Evolutionary conservation across 2,888 invertebrate genomes (phyloP).

Genomic region (Leucoma salicis): DNA sequence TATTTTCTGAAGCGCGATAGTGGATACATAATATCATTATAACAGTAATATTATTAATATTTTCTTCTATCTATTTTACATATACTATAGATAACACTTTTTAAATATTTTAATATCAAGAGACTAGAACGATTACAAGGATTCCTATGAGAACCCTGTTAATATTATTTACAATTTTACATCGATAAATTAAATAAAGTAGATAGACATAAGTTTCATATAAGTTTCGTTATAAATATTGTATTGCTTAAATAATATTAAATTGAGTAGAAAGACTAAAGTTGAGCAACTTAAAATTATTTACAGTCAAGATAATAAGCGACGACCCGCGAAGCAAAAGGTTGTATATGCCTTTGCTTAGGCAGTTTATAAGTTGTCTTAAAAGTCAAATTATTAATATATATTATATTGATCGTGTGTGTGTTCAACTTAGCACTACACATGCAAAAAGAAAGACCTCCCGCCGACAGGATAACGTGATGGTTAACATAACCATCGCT

Average conservation of each 20-base stretch:
- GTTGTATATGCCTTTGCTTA: no score
- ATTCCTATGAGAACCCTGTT: conserved; percentile 54
- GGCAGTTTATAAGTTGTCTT: no score
- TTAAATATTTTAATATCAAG: conserved; percentile 5
- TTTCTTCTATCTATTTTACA: conserved; percentile 29
- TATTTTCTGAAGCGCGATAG: conserved; percentile 35
- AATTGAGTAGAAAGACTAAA: conserved; percentile 35
- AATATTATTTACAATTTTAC: conserved; percentile 35
- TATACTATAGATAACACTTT: conserved; percentile 30
- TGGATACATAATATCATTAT: conserved; percentile 16
- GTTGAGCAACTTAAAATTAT: conserved; percentile 32
- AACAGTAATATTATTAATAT: conserved; percentile 28
- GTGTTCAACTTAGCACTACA: no score
- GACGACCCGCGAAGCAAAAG: no score
- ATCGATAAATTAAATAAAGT: conserved; percentile 19
- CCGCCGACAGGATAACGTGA: no score
- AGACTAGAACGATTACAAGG: conserved; percentile 30
- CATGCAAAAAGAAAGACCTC: no score
- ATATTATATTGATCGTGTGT: no score
- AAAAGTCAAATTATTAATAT: no score
- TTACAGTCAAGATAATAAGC: no score
- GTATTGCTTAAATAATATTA: conserved; percentile 35
- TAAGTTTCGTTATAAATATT: conserved; percentile 44
- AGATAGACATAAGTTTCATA: conserved; percentile 30
- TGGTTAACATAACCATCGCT: no score